A percentile compares a stretch with the other conserved stretches of the same genome.
Evolutionary conservation across 2,888 invertebrate species (phyloP).

Genomic region (Epirrhoe alternata): DNA sequence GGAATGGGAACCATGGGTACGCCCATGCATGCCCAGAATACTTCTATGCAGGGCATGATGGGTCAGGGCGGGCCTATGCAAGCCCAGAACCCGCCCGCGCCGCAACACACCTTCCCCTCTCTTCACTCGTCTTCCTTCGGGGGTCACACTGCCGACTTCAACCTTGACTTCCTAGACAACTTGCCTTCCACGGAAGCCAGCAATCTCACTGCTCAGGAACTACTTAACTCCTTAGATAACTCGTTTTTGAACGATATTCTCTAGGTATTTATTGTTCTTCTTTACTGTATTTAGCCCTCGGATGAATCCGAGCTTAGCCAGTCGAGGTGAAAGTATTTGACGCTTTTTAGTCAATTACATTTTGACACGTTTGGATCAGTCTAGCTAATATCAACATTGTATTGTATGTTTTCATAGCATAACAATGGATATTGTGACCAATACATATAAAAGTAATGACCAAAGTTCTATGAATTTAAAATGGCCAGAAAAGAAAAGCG

Average conservation of each 20-base stretch:
- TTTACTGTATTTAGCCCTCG: conserved; percentile 24
- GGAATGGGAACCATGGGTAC: conserved; percentile 65
- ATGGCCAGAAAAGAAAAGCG: conserved; percentile 46
- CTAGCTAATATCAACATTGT: conserved; percentile 41
- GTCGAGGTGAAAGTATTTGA: conserved; percentile 29
- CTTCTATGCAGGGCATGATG: conserved; percentile 34
- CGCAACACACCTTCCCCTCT: conserved; percentile 59
- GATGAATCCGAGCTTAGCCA: conserved; percentile 27
- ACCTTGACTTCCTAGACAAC: conserved; percentile 94
- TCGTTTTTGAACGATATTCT: conserved; percentile 89
- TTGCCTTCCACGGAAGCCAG: conserved; percentile 90
- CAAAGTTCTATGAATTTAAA: conserved; percentile 78
- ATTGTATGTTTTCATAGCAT: conserved; percentile 38
- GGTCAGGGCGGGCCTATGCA: conserved; percentile 55
- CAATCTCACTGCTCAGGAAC: conserved; percentile 92
- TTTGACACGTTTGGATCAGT: conserved; percentile 48
- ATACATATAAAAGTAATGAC: conserved; percentile 67
- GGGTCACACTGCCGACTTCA: conserved; percentile 88
- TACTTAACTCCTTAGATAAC: conserved; percentile 93
- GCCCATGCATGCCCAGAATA: conserved; percentile 57
- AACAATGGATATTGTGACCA: conserved; percentile 58
- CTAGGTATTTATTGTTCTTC: conserved; percentile 54
- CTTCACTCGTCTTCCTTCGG: conserved; percentile 78
- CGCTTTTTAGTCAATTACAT: conserved; percentile 53
- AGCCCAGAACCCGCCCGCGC: conserved; percentile 40